A percentile compares a stretch with the other conserved stretches of the same genome.
Evolutionary conservation across 2,888 invertebrate species (phyloP).

Genomic region (Strigamia maritima): DNA sequence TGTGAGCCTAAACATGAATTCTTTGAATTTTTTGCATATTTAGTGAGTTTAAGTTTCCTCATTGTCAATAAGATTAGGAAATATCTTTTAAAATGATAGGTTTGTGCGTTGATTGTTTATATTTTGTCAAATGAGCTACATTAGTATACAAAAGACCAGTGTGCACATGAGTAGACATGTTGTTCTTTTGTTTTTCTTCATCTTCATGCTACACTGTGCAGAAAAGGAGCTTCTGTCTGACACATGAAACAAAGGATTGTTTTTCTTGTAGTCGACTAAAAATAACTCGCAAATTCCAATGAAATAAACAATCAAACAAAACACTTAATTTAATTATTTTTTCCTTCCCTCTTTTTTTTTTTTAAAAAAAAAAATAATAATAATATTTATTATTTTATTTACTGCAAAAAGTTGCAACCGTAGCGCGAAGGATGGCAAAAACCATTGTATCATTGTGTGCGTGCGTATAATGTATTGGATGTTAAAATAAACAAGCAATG

Average conservation of each 20-base stretch:
- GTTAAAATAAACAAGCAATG: conserved; percentile 20
- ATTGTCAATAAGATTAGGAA: not conserved
- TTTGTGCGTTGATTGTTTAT: not conserved
- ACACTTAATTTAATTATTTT: not conserved
- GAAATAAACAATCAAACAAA: not conserved
- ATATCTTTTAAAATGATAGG: not conserved
- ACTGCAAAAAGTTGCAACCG: not conserved
- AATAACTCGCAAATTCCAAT: not conserved
- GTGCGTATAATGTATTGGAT: conserved; percentile 5
- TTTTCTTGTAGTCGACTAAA: not conserved
- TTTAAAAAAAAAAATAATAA: not conserved
- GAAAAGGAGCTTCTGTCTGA: not conserved
- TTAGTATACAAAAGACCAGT: not conserved
- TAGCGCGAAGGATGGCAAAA: not conserved
- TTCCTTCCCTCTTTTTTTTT: too few relatives aligned
- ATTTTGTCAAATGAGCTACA: not conserved
- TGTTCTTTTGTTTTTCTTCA: conserved; percentile 13
- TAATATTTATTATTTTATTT: not conserved
- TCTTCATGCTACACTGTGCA: conserved; percentile 3
- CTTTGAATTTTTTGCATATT: too few relatives aligned
- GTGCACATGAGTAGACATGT: not conserved
- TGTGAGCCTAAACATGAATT: too few relatives aligned
- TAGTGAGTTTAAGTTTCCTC: not conserved
- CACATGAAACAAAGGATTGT: conserved; percentile 8
- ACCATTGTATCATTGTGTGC: not conserved